Evolutionary conservation across 1,140 invertebrate species (phyloP).

Genomic region (Listronotus bonariensis): DNA sequence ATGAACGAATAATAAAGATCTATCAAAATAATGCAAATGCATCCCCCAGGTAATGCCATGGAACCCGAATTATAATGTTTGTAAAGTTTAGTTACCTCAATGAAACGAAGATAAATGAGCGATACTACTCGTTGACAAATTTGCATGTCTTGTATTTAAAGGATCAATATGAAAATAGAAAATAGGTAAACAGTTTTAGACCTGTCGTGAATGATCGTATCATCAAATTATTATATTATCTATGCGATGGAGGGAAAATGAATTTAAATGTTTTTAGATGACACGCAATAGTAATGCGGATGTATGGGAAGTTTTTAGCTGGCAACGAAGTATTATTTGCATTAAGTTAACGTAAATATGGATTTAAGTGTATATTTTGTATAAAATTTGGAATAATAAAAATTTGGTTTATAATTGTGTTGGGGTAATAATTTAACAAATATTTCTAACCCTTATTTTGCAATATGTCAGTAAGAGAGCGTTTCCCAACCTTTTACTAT

Average conservation of each 20-base stretch:
- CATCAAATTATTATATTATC: constrained; percentile 30
- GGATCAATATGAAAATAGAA: constrained; percentile 23
- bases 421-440: no score
- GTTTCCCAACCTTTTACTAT: no score
- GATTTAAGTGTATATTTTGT: neutral
- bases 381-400: no score
- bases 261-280: constrained; percentile 19
- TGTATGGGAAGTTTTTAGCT: constrained; percentile 3
- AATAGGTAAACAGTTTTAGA: constrained; percentile 31
- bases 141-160: constrained; percentile 21
- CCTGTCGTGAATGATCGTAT: constrained; percentile 31
- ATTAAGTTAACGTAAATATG: neutral
- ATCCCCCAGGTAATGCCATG: no score
- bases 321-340: neutral
- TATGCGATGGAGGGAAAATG: constrained; percentile 19
- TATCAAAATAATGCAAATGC: no score
- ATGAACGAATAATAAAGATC: no score
- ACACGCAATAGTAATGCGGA: constrained; percentile 25
- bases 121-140: constrained; percentile 12
- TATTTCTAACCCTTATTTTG: no score
- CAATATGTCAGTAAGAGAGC: no score
- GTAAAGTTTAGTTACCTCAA: neutral
- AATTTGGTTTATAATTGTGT: no score
- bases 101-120: neutral
- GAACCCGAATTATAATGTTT: neutral